phyloP scores from a whole-genome alignment of 1,140 invertebrate species.

The Solenopsis fugax region DNA sequence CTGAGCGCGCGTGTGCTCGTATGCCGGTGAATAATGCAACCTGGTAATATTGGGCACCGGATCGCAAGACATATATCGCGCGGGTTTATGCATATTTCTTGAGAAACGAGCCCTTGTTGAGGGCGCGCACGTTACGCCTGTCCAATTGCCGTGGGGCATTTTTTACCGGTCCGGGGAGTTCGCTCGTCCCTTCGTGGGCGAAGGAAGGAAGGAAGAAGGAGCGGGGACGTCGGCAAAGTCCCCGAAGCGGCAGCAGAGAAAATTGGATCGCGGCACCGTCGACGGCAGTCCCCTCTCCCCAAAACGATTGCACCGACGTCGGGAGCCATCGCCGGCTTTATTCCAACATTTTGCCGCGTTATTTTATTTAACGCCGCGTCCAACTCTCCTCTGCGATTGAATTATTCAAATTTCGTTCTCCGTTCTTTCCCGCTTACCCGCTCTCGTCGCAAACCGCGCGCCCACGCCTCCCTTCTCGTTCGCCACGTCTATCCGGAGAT shows the following conservation, averaged over 20 bases:
- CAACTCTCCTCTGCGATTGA: constrained; percentile 69
- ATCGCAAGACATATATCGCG: constrained; percentile 41
- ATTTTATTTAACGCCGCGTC: constrained; percentile 74
- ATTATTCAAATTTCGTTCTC: constrained; percentile 74
- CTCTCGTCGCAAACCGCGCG: constrained; percentile 45
- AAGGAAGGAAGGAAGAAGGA: constrained; percentile 18
- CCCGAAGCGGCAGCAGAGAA: constrained; percentile 61
- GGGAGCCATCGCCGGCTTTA: constrained; percentile 61
- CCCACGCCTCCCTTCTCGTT: constrained; percentile 14
- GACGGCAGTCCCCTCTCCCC: constrained; percentile 1
- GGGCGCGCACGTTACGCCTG: constrained; percentile 40
- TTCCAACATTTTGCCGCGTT: constrained; percentile 74
- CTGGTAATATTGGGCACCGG: constrained; percentile 38
- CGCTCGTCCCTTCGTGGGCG: constrained; percentile 24
- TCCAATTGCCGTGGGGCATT: constrained; percentile 40
- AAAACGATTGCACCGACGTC: constrained; percentile 50
- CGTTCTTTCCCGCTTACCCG: constrained; percentile 44
- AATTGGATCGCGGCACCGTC: constrained; percentile 66
- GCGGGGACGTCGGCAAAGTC: constrained; percentile 37
- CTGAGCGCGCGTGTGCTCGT: not conserved
- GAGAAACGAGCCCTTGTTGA: constrained; percentile 35
- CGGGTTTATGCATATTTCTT: constrained; percentile 59
- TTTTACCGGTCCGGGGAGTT: constrained; percentile 10
- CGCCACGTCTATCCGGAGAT: constrained; percentile 65
- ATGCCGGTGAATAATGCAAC: constrained; percentile 39